These are phyloP conservation scores for Xiphophorus maculatus DNA, from an alignment of 2,113 vertebrate genomes.

Conservation along the genomic window DNA sequence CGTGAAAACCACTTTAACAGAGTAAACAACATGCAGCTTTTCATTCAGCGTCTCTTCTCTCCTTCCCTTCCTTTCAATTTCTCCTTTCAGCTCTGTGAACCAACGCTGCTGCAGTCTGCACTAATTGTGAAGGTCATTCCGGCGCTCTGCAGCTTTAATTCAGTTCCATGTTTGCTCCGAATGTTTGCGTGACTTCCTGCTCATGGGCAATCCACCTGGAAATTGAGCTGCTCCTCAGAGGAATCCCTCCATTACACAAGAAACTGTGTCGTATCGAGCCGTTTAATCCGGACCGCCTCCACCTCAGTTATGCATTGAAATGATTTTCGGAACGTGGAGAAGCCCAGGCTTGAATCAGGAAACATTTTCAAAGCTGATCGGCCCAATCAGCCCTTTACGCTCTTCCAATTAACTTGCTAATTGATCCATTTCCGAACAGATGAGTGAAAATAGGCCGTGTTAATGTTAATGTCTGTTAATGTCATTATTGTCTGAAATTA, in stretches of 20 bases:
- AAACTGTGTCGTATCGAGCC: no score
- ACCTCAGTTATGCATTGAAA: background rate
- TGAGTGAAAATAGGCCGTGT: background rate
- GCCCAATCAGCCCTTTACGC: background rate
- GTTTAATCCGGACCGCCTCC: no score
- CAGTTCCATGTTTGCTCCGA: no score
- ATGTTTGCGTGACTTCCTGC: no score
- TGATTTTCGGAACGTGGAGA: background rate
- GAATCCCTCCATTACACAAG: no score
- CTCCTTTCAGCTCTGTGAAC: background rate
- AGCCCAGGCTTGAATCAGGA: background rate
- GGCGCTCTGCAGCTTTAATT: no score
- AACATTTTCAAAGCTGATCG: background rate
- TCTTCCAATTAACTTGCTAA: background rate
- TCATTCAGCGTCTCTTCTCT: background rate
- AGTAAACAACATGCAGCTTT: background rate
- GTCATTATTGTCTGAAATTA: background rate
- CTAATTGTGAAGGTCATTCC: no score
- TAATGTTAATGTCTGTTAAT: background rate
- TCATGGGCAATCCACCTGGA: no score
- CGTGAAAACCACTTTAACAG: background rate
- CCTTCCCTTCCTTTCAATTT: background rate
- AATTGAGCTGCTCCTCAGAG: no score
- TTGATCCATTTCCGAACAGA: background rate
- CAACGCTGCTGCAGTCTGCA: background rate